Percentiles rank a stretch among this genome's conserved stretches.
phyloP scores from a whole-genome alignment of 2,113 vertebrate genomes.

The Osmerus mordax region DNA sequence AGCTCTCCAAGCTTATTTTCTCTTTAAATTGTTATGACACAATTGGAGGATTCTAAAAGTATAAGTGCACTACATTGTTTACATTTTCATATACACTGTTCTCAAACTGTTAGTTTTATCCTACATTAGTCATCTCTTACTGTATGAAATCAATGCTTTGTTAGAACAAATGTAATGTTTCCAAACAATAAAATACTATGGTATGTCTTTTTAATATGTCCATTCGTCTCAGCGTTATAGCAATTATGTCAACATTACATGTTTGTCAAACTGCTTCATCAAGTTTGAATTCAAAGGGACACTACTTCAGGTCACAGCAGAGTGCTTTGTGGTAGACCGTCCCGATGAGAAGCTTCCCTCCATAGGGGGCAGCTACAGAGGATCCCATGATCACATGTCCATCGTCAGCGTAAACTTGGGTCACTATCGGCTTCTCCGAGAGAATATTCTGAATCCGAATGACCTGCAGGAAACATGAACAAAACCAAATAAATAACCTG shows the following conservation, averaged over 20 bases:
- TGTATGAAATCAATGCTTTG: too few relatives aligned
- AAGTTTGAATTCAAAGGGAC: background rate
- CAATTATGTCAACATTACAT: background rate
- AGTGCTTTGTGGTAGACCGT: slow-evolving; percentile 81
- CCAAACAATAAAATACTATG: too few relatives aligned
- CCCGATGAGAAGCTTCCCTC: slow-evolving; percentile 75
- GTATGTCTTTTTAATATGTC: too few relatives aligned
- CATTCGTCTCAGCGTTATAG: background rate
- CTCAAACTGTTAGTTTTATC: too few relatives aligned
- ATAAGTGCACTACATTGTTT: too few relatives aligned
- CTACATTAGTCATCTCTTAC: too few relatives aligned
- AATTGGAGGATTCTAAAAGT: too few relatives aligned
- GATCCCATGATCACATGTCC: slow-evolving; percentile 77
- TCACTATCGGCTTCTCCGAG: slow-evolving; percentile 72
- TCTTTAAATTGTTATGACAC: too few relatives aligned
- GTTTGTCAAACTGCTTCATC: background rate
- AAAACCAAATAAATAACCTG: background rate
- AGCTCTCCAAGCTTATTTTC: too few relatives aligned
- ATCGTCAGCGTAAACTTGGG: slow-evolving; percentile 69
- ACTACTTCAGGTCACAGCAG: slow-evolving; percentile 68
- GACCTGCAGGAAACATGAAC: slow-evolving; percentile 60
- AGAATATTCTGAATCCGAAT: slow-evolving; percentile 78
- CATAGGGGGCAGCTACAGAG: slow-evolving; percentile 67
- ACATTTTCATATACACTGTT: too few relatives aligned
- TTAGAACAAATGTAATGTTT: too few relatives aligned